Evolutionary conservation across 2,113 vertebrate species (phyloP), one percentile per base, ranked within the genome.

Genomic region (Pleuronectes platessa): DNA sequence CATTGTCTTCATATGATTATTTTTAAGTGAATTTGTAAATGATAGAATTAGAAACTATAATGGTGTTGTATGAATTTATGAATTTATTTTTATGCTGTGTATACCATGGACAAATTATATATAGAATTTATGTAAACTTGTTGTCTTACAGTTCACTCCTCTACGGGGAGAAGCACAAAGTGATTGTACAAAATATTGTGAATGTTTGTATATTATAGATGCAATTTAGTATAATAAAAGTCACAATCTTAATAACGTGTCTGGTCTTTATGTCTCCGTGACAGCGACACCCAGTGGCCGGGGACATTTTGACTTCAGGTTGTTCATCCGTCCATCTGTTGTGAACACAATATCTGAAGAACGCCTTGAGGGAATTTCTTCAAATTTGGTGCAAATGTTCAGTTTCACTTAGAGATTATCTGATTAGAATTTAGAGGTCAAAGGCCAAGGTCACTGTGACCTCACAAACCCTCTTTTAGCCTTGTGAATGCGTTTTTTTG

Each of bases 181-280:
- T 94, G 91, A 92, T 87, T 93, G 93, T 94, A 93, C 87, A 93
- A 92, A 90, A 87, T 92, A 92, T 91, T 94, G 93, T 95, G 91
- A 93, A 93, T 92, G 93, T 91, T 93, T 92, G 92, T 90, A 90
- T 82, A 93, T 93, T 93, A 93, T 91, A 93, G 90, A 93, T 93
- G 90, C 83, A 91, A 89, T 94, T 94, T 94, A 92, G 89, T 90
- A 90, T 82, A 92, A 91, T 93, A 92, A 94, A 92, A 93, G 92
- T 85, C 82, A 81, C 85, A 88, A 83, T 76, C 81, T 85, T 89
- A 87, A 87, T 7, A 45, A 61, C 10, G 17, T 0, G 23, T 55
- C 23, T 49, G 14, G n/a, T 17, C 15, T 63, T 17, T 63, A 18
- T 40, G n/a, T 67, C 47, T 51, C 47, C 5, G 12, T 13, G 31